Conservation (phyloP, 2,888 invertebrate species). For the Seira sanloemensis region DNA sequence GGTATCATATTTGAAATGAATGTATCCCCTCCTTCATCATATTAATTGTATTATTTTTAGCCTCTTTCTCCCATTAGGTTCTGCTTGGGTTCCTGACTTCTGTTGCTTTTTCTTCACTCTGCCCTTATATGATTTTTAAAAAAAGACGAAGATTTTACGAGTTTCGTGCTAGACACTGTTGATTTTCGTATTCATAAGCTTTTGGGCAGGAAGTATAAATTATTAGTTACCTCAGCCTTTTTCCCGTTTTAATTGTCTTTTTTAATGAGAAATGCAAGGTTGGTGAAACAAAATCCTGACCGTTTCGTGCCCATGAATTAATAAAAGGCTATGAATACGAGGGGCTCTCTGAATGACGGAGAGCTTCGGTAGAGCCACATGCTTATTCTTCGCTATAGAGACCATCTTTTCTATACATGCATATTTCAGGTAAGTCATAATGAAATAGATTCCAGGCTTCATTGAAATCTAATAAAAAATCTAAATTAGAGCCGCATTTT, state of each 20-base stretch:
- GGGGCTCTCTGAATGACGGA: constrained; percentile 2
- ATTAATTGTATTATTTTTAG: constrained; percentile 48
- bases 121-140: neutral
- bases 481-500: neutral
- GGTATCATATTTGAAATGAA: neutral
- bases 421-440: constrained; percentile 24
- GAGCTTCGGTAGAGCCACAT: neutral
- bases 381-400: too few relatives aligned
- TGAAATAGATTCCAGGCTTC: neutral
- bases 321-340: constrained; percentile 28
- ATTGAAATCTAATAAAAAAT: neutral
- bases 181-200: constrained; percentile 53
- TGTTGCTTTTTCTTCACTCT: constrained; percentile 33
- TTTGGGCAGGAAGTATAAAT: constrained; percentile 56
- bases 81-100: constrained; percentile 33
- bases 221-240: constrained; percentile 51
- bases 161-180: constrained; percentile 28
- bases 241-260: constrained; percentile 66
- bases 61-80: constrained; percentile 26
- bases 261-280: constrained; percentile 66
- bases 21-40: constrained; percentile 19
- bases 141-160: neutral
- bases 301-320: constrained; percentile 58
- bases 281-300: constrained; percentile 55
- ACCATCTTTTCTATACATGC: constrained; percentile 5